phyloP scores from a whole-genome alignment of 1,140 invertebrate genomes.

The Drosophila suzukii region DNA sequence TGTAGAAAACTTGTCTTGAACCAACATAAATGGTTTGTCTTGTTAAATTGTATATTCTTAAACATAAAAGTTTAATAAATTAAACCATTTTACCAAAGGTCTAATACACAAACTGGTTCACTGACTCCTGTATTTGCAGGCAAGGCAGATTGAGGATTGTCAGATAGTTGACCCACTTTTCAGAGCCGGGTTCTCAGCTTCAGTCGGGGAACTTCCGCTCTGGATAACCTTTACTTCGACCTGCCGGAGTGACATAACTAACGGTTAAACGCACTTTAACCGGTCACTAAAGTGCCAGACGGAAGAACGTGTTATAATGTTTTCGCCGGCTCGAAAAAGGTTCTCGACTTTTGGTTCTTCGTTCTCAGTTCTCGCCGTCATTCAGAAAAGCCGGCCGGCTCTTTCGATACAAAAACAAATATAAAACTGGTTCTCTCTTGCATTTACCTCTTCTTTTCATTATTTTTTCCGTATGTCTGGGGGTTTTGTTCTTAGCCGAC shows the following conservation, averaged over 20 bases:
- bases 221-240: conserved; percentile 53
- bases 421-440: conserved; percentile 70
- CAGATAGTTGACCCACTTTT: conserved; percentile 12
- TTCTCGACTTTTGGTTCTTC: conserved; percentile 17
- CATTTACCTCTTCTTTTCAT: conserved; percentile 23
- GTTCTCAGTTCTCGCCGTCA: conserved; percentile 46
- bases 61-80: not conserved
- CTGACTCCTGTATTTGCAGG: not conserved
- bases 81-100: not conserved
- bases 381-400: conserved; percentile 73
- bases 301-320: conserved; percentile 32
- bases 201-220: conserved; percentile 54
- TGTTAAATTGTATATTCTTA: too few relatives aligned
- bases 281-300: conserved; percentile 36
- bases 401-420: conserved; percentile 15
- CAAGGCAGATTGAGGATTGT: not conserved
- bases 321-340: conserved; percentile 32
- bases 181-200: conserved; percentile 30
- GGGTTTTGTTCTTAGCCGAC: conserved; percentile 57
- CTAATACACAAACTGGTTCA: not conserved
- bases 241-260: conserved; percentile 67
- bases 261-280: conserved; percentile 74
- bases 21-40: too few relatives aligned
- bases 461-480: conserved; percentile 51
- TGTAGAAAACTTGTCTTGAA: too few relatives aligned